phyloP scores from a whole-genome alignment of 1,140 invertebrate genomes.

The Cydia fagiglandana region DNA sequence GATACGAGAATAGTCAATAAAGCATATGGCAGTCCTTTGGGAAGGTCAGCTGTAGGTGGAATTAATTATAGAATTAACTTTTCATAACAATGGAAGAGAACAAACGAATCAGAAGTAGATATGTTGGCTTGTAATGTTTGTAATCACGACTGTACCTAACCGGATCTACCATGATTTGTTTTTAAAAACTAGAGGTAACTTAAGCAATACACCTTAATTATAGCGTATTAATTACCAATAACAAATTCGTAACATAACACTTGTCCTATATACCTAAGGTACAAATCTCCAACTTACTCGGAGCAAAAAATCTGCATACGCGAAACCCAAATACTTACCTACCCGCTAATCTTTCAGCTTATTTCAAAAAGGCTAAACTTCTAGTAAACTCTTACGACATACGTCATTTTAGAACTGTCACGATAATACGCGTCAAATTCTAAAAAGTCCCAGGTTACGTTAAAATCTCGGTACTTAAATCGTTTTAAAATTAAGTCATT shows the following conservation, averaged over 20 bases:
- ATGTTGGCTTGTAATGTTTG: too few relatives aligned
- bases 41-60: background rate
- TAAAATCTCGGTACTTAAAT: background rate
- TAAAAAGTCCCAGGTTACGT: background rate
- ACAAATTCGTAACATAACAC: background rate
- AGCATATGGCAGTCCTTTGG: background rate
- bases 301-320: background rate
- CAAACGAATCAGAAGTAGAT: too few relatives aligned
- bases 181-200: background rate
- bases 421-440: background rate
- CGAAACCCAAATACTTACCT: background rate
- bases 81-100: too few relatives aligned
- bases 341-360: background rate
- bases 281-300: background rate
- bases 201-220: background rate
- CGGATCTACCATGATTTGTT: too few relatives aligned
- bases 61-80: conserved; percentile 1
- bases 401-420: background rate
- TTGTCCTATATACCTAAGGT: background rate
- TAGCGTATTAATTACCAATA: background rate
- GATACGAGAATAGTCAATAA: background rate
- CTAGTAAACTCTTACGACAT: background rate
- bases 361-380: background rate
- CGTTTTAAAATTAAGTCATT: background rate
- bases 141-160: background rate